Percentiles rank a stretch among this genome's conserved stretches.
Evolutionary conservation across 2,888 invertebrate genomes (phyloP).

Genomic region (Sarcophaga subvicina): DNA sequence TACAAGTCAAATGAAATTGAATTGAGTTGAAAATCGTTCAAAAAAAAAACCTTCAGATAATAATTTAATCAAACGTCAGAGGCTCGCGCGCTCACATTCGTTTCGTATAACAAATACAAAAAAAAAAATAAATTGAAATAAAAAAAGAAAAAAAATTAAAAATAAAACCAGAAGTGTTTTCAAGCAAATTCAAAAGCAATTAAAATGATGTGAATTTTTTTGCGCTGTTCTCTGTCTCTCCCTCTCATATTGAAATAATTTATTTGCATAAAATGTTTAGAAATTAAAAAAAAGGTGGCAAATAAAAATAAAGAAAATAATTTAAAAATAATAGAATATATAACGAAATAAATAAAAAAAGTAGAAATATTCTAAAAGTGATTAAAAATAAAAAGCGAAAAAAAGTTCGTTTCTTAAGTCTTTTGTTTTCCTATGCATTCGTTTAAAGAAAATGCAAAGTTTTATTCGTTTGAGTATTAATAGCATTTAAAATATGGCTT

Average conservation of each 20-base stretch:
- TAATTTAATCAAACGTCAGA: slow-evolving; percentile 27
- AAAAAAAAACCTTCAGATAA: slow-evolving; percentile 31
- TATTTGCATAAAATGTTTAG: slow-evolving; percentile 33
- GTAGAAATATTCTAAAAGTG: not conserved
- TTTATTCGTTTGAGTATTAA: slow-evolving; percentile 8
- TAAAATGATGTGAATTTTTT: slow-evolving; percentile 41
- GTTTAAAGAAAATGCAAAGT: slow-evolving; percentile 33
- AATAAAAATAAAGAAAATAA: not conserved
- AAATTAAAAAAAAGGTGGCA: not conserved
- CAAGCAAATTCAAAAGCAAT: slow-evolving; percentile 60
- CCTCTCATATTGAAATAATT: slow-evolving; percentile 30
- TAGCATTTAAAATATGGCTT: slow-evolving; percentile 75
- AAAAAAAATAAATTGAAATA: slow-evolving; percentile 10
- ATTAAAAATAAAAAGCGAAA: not conserved
- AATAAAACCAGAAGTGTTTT: slow-evolving; percentile 64
- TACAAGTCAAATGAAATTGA: slow-evolving; percentile 27
- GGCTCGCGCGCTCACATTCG: slow-evolving; percentile 48
- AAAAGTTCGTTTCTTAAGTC: slow-evolving; percentile 65
- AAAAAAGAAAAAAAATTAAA: slow-evolving; percentile 20
- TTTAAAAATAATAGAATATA: not conserved
- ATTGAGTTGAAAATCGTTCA: slow-evolving; percentile 48
- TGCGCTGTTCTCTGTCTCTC: not conserved
- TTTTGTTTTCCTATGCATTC: slow-evolving; percentile 46
- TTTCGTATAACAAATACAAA: slow-evolving; percentile 8
- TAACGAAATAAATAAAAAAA: not conserved